Evolutionary conservation across 2,797 vertebrate species (phyloP), one percentile per base, ranked within the genome.

Genomic region (Acomys russatus): DNA sequence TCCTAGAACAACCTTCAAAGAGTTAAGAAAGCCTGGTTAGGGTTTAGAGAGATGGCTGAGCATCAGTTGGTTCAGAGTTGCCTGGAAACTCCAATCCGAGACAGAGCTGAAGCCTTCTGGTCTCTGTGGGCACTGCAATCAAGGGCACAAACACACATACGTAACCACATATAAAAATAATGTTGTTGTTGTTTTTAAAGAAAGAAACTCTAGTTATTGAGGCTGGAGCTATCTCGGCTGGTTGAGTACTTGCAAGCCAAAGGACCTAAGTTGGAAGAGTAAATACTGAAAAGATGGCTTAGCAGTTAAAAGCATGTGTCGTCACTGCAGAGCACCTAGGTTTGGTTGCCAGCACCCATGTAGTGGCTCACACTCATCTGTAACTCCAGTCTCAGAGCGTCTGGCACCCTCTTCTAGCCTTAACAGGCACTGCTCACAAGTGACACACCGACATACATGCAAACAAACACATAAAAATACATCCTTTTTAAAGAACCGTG

Each of bases 1-100:
- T 92, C 56, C 90, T n/a, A 56, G 68, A 88, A 88, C 35, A 70
- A 85, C 35, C 56, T 66, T 51, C 71, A n/a, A 77, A 76, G 73
- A 91, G 54, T 23, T 83, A 74, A 91, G 70, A 68, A 70, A 76
- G 51, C 33, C 79, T 22, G 20, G 70, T 77, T 25, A 71, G 79
- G 59, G 56, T 9, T 63, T 63, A 80, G n/a, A 28, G 77, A 78
- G 79, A 63, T 1, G 0, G n/a, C 22, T 63, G 33, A 82, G 59
- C 22, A 38, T 25, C 23, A 54, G 59, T 15, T 15, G n/a, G n/a
- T 17, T 63, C n/a, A 38, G 22, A 82, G 5, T 17, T 11, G 35
- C 8, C 49, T 77, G 23, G 15, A 76, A 76, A 77, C 11, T 18
- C 49, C 76, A 54, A 9, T 54, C 33, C 76, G 9, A 17, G 49